Evolutionary conservation across 1,140 invertebrate genomes (phyloP), one percentile per base, ranked within the genome.

Genomic region (Chrysoperla carnea): DNA sequence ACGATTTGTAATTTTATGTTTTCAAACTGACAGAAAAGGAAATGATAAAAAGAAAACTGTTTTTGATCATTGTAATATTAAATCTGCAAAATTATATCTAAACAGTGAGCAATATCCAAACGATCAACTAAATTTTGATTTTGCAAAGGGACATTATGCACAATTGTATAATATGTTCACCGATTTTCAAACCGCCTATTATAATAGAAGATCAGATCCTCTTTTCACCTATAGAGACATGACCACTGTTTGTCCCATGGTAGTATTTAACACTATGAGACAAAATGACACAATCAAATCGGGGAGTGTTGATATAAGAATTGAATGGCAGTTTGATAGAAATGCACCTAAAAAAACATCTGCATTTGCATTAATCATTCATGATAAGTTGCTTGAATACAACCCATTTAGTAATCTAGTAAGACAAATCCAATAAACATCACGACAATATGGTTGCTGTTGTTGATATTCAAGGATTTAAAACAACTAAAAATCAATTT

Each of bases 101-200:
- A 56, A 58, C 42, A 51, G 46, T 11, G 48, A 54, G 40, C 39
- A 17, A 17, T 56, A 48, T 49, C 53, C 54, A 8, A 54, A 57
- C 45, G 47, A 58, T 28, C 47, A 56, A 47, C 38, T 56, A 28
- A 44, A 53, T 45, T 23, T 51, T 8, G 41, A 50, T 33, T 55
- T 48, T 46, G 35, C 35, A 8, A 36, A 47, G 7, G 40, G 53
- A 35, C 46, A 43, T 9, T 52, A 37, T 40, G 47, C 42, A 28
- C 8, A 44, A 12, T 40, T 53, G 8, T 57, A 57, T 47, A 39
- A 56, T 33, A 50, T 55, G 45, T 57, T 49, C 49, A n/a, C 38
- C 3, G 31, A 48, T 15, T 59, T 58, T 42, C 48, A 46, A 49
- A 17, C 48, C 8, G 53, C 48, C 8, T 58, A 54, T 41, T 52